phyloP scores from a whole-genome alignment of 2,113 vertebrate genomes.

The Procavia capensis region DNA sequence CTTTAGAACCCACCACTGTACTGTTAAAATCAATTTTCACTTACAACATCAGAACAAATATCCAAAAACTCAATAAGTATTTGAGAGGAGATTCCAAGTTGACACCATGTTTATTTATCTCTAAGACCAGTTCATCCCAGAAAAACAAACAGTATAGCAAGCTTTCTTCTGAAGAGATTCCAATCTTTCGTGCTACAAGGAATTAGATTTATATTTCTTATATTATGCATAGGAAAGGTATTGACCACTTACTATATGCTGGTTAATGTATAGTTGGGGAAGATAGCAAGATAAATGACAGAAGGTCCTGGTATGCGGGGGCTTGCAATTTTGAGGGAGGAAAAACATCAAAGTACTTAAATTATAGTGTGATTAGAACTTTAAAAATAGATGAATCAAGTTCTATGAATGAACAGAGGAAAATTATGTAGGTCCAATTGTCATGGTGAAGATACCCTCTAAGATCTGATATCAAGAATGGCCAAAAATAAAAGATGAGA shows the following conservation, averaged over 20 bases:
- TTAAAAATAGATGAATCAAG: not conserved
- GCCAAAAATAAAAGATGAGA: not conserved
- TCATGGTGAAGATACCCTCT: not conserved
- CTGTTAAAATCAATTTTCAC: slow-evolving; percentile 16
- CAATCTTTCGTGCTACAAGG: not conserved
- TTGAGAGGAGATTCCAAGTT: not conserved
- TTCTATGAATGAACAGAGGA: not conserved
- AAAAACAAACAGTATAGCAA: not conserved
- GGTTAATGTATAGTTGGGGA: not conserved
- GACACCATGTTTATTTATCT: slow-evolving; percentile 49
- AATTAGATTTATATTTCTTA: not conserved
- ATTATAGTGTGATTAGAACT: not conserved
- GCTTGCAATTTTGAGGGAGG: not conserved
- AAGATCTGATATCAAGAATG: not conserved
- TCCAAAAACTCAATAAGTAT: slow-evolving; percentile 38
- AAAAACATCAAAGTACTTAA: not conserved
- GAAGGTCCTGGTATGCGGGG: not conserved
- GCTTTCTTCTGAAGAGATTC: not conserved
- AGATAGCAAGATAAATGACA: not conserved
- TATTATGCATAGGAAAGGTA: not conserved
- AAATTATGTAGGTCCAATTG: not conserved
- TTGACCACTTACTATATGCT: not conserved
- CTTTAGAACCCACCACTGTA: not conserved
- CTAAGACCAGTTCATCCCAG: not conserved
- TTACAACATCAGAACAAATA: slow-evolving; percentile 24